Evolutionary conservation across 1,140 invertebrate genomes (phyloP).

Genomic region (Chelonus insularis): DNA sequence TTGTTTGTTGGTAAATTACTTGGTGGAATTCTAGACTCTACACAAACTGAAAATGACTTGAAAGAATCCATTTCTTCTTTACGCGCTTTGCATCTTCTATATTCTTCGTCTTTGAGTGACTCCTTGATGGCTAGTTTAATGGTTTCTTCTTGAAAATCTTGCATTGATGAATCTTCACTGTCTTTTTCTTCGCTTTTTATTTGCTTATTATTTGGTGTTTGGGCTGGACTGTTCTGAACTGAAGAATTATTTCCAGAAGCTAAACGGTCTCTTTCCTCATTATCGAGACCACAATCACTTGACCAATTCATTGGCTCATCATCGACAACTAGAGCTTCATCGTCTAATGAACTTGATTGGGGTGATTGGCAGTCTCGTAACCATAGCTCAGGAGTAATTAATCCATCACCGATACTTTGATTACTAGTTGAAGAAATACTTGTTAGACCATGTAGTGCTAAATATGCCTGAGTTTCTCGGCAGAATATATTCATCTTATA

Average conservation of each 20-base stretch:
- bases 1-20: not conserved
- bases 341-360: constrained; percentile 63
- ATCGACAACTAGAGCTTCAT: constrained; percentile 50
- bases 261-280: constrained; percentile 39
- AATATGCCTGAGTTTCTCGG: constrained; percentile 84
- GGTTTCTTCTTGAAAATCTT: constrained; percentile 18
- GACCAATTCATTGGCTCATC: constrained; percentile 39
- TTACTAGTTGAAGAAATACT: constrained; percentile 51
- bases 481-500: constrained; percentile 97
- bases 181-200: constrained; percentile 53
- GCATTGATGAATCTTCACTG: not conserved
- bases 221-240: constrained; percentile 53
- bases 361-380: constrained; percentile 74
- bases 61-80: constrained; percentile 40
- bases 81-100: constrained; percentile 37
- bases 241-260: too few species aligned
- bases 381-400: constrained; percentile 89
- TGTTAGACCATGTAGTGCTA: constrained; percentile 71
- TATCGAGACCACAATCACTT: constrained; percentile 45
- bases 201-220: not conserved
- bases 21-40: constrained; percentile 18
- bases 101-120: constrained; percentile 43
- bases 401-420: constrained; percentile 45
- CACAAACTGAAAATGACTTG: constrained; percentile 4
- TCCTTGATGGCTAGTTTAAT: constrained; percentile 25